Evolutionary conservation across 2,113 vertebrate species (phyloP).

Genomic region (Lagopus muta): DNA sequence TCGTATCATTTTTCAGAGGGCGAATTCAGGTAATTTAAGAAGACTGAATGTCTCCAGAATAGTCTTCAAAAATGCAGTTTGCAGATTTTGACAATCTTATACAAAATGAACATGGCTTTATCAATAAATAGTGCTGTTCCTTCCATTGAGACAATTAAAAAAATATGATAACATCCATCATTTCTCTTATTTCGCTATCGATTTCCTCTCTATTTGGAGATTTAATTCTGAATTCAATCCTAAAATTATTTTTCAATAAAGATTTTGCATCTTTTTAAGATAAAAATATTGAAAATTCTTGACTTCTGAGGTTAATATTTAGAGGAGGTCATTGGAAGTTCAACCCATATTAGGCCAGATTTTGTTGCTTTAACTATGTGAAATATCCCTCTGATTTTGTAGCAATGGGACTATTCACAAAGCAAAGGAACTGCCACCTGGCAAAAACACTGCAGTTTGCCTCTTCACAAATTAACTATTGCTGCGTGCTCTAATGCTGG

Average conservation of each 20-base stretch:
- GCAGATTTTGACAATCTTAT: neutral
- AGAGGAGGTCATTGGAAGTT: neutral
- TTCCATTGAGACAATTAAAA: neutral
- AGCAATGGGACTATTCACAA: neutral
- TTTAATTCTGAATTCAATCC: neutral
- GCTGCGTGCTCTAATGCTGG: neutral
- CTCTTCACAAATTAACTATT: constrained; percentile 7
- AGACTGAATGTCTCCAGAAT: neutral
- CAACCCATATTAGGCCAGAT: neutral
- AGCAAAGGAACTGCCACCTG: constrained; percentile 7
- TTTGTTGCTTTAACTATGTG: neutral
- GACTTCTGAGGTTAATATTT: neutral
- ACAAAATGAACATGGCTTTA: neutral
- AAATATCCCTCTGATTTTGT: constrained; percentile 6
- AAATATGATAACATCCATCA: neutral
- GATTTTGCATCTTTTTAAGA: neutral
- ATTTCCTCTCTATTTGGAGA: neutral
- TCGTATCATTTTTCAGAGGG: neutral
- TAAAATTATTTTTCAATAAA: neutral
- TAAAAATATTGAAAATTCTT: neutral
- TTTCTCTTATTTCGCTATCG: neutral
- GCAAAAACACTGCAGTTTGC: constrained; percentile 15
- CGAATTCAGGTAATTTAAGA: constrained; percentile 34
- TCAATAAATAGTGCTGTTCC: neutral
- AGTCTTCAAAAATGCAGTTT: constrained; percentile 15